Evolutionary conservation across 2,113 vertebrate genomes (phyloP), one percentile per base, ranked within the genome.

Genomic region (Epinephelus lanceolatus): DNA sequence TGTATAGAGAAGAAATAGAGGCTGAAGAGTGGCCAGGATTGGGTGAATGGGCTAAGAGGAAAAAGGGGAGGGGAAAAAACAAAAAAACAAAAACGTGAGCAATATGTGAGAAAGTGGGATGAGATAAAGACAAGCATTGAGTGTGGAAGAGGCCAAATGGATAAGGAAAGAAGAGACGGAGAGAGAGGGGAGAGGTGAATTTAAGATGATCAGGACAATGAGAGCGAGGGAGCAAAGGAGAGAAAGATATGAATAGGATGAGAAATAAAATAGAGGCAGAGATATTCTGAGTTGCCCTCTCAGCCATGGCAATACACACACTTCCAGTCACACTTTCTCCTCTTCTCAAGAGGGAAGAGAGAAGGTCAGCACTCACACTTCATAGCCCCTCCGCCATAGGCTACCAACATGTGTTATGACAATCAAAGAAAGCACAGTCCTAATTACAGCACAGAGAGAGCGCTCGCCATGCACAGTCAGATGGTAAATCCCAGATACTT

Each of bases 361-460:
- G 87, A 85, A 91, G 92, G 92, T 93, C 90, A 91, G 80, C 83
- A 77, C 77, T 88, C 84, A 85, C 86, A 85, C 83, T 87, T 77
- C 51, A 79, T 63, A 86, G 78, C 47, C 37, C 70, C 73, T 33
- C 71, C 13, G 73, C 86, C 88, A 83, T 52, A 42, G 84, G 89
- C 91, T 68, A 79, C 61, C 75, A 71, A 86, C 87, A 89, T 84
- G 87, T 89, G 83, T 70, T 85, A 76, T 75, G 85, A 86, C 86
- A 85, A 89, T 92, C 76, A 89, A 85, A 80, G 88, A 88, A 81
- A 91, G 80, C 85, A 18, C 45, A 45, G 80, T 80, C 81, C 75
- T 89, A 92, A 93, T 93, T 91, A 90, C 83, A 88, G 86, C 83
- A 62, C 57, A 17, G 61, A 82, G 62, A 49, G 1, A 56, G 59